A percentile compares a stretch with the other conserved stretches of the same genome.
These are phyloP conservation scores for Cosmopolites sordidus DNA, from an alignment of 2,888 invertebrate genomes.

Conservation along the genomic window DNA sequence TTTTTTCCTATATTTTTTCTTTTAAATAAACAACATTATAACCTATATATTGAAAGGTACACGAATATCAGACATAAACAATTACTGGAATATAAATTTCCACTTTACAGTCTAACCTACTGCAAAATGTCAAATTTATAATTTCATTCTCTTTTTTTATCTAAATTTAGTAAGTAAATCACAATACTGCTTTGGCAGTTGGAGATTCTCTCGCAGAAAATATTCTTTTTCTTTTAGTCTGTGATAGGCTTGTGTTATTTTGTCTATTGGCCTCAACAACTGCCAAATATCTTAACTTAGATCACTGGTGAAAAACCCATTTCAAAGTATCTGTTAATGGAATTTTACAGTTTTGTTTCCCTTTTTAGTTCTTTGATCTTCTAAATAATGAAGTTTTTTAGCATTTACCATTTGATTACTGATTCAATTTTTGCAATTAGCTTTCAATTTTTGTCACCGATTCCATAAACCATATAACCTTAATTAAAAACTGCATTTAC, in stretches of 20 bases:
- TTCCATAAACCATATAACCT: too few relatives aligned
- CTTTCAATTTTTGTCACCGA: too few relatives aligned
- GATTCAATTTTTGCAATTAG: too few relatives aligned
- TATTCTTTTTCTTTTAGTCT: neutral
- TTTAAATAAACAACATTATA: constrained; percentile 45
- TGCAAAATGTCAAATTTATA: constrained; percentile 15
- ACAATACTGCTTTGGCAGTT: constrained; percentile 38
- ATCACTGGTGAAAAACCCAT: constrained; percentile 16
- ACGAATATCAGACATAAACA: constrained; percentile 48
- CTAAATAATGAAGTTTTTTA: too few relatives aligned
- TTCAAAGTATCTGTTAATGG: neutral
- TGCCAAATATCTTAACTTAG: constrained; percentile 17
- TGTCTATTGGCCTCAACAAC: constrained; percentile 8
- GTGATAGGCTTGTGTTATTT: neutral
- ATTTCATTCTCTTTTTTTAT: constrained; percentile 34
- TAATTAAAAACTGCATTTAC: too few relatives aligned
- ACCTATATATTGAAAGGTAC: constrained; percentile 45
- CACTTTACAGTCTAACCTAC: constrained; percentile 2
- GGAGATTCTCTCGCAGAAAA: constrained; percentile 4
- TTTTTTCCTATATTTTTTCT: constrained; percentile 37
- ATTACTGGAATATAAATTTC: constrained; percentile 20
- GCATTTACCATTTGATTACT: too few relatives aligned
- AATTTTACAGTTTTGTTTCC: too few relatives aligned
- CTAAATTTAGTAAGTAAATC: constrained; percentile 43
- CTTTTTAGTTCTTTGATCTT: too few relatives aligned